phyloP scores from a whole-genome alignment of 2,888 invertebrate species.

The Monochamus alternatus region DNA sequence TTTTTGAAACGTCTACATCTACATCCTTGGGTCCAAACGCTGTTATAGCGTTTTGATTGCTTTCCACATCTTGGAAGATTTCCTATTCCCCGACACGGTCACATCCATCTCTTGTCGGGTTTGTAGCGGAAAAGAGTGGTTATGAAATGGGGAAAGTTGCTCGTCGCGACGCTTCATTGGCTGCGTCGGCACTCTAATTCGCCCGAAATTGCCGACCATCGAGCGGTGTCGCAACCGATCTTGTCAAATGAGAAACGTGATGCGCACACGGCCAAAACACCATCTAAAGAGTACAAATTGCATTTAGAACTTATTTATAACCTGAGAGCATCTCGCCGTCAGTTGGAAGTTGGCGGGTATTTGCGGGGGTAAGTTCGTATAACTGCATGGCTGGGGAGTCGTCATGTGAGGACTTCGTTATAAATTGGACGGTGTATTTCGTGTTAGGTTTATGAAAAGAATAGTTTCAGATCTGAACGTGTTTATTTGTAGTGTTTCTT shows the following conservation, averaged over 20 bases:
- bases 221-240: slow-evolving; percentile 57
- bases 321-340: slow-evolving; percentile 40
- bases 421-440: too few relatives aligned
- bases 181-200: slow-evolving; percentile 57
- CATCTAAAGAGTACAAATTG: slow-evolving; percentile 52
- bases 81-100: background rate
- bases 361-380: slow-evolving; percentile 8
- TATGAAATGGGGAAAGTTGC: slow-evolving; percentile 47
- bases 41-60: background rate
- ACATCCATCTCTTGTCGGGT: slow-evolving; percentile 37
- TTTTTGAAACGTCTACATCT: too few relatives aligned
- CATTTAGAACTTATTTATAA: slow-evolving; percentile 45
- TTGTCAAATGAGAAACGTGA: slow-evolving; percentile 51
- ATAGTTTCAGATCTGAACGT: too few relatives aligned
- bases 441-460: too few relatives aligned
- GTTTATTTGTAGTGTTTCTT: too few relatives aligned
- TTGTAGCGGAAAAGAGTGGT: slow-evolving; percentile 37
- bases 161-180: slow-evolving; percentile 58
- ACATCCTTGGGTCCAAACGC: too few relatives aligned
- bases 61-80: background rate
- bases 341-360: slow-evolving; percentile 31
- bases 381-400: too few relatives aligned
- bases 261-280: slow-evolving; percentile 48
- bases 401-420: too few relatives aligned
- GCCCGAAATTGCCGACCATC: slow-evolving; percentile 60